Percentiles rank a stretch among this genome's conserved stretches.
Evolutionary conservation across 2,113 vertebrate species (phyloP).

Genomic region (Muntiacus muntjak): DNA sequence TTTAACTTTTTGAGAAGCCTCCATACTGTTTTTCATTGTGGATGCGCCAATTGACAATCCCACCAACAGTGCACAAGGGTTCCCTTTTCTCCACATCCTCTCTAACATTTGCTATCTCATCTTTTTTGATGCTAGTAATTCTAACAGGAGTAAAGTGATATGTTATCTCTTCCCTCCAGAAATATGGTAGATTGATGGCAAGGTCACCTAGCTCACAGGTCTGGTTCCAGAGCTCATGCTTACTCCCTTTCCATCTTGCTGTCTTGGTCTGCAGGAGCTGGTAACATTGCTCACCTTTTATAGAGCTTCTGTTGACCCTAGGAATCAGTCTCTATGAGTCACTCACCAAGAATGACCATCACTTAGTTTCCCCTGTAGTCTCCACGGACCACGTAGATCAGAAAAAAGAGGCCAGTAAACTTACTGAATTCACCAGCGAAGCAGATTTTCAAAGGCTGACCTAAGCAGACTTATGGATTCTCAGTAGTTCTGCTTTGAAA

Average conservation of each 20-base stretch:
- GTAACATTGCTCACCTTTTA: neutral
- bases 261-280: fast-evolving
- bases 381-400: fast-evolving
- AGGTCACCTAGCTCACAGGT: neutral
- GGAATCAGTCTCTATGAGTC: neutral
- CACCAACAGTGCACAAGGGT: neutral
- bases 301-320: neutral
- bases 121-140: neutral
- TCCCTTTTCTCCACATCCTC: neutral
- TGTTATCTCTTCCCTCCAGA: neutral
- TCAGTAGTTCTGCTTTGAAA: neutral
- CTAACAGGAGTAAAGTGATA: neutral
- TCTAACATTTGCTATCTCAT: neutral
- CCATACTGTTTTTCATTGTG: neutral
- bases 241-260: neutral
- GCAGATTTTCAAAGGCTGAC: neutral
- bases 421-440: neutral
- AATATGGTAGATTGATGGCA: neutral
- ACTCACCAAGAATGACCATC: neutral
- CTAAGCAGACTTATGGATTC: neutral
- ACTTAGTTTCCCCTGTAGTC: neutral
- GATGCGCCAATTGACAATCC: neutral
- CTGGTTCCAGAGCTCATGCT: neutral
- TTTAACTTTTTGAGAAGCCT: neutral
- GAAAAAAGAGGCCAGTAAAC: neutral